Percentiles rank a stretch among this genome's conserved stretches.
Evolutionary conservation across 2,113 vertebrate species (phyloP).

Genomic region (Hypocryptadius cinnamomeus): DNA sequence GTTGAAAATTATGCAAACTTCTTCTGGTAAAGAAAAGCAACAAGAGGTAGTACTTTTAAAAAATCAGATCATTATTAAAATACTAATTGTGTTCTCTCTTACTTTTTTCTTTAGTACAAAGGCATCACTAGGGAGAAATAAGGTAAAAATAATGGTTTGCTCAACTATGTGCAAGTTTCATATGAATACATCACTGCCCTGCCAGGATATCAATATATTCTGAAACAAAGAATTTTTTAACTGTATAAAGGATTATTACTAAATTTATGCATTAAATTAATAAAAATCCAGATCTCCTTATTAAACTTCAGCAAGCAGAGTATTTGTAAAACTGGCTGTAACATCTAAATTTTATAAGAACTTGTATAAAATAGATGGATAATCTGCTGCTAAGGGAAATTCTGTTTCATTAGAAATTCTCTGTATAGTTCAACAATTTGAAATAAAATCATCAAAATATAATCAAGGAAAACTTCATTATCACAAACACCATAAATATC

Average conservation of each 20-base stretch:
- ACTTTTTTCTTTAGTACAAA: not conserved
- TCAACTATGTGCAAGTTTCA: rapidly evolving
- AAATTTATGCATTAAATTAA: not conserved
- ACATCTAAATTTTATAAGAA: not conserved
- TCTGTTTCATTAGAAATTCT: not conserved
- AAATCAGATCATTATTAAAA: not conserved
- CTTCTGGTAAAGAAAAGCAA: not conserved
- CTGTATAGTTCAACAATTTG: not conserved
- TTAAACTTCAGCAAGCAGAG: not conserved
- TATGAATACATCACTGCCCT: not conserved
- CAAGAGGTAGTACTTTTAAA: not conserved
- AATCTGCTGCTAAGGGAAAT: not conserved
- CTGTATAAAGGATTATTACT: not conserved
- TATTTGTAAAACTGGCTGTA: not conserved
- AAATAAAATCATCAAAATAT: not conserved
- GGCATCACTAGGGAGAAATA: not conserved
- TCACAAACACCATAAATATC: not conserved
- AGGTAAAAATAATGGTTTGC: not conserved
- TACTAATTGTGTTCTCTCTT: not conserved
- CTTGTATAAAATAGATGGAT: not conserved
- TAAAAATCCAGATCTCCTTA: not conserved
- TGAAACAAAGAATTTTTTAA: not conserved
- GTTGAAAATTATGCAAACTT: not conserved
- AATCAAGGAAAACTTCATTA: not conserved
- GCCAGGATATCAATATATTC: not conserved